Conservation (phyloP, 2,113 vertebrate genomes). For the Elephantulus edwardii region DNA sequence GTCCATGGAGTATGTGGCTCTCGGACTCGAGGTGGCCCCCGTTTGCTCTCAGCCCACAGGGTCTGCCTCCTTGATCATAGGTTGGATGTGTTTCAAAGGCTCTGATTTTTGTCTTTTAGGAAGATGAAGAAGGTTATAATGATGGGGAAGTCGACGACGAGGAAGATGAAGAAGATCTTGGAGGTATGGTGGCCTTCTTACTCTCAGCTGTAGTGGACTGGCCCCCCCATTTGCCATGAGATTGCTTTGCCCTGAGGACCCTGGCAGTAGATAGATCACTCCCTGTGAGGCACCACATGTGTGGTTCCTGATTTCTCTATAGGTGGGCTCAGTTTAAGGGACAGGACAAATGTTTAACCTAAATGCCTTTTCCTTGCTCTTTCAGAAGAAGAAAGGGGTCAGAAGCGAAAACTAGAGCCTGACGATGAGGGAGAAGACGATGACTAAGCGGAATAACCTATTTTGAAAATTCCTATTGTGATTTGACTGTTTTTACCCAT, state of each 20-base stretch:
- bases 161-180: conserved; percentile 88
- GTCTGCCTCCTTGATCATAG: background rate
- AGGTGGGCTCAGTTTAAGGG: background rate
- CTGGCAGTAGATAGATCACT: background rate
- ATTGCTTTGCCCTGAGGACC: background rate
- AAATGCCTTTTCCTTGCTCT: conserved; percentile 37
- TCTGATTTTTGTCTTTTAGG: conserved; percentile 77
- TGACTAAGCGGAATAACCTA: conserved; percentile 88
- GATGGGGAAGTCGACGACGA: conserved; percentile 90
- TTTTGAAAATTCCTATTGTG: conserved; percentile 89
- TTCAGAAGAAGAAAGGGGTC: conserved; percentile 90
- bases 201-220: background rate
- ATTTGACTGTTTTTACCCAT: conserved; percentile 95
- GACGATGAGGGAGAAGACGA: conserved; percentile 97
- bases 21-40: background rate
- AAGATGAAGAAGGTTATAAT: conserved; percentile 92
- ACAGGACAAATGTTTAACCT: rapidly evolving
- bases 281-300: background rate
- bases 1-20: too few relatives aligned
- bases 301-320: background rate
- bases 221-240: rapidly evolving
- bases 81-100: background rate
- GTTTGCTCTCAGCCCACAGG: too few relatives aligned
- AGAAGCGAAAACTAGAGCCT: conserved; percentile 97
- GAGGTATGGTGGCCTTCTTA: conserved; percentile 77